Evolutionary conservation across 2,888 invertebrate genomes (phyloP).

Genomic region (Acanthosepion pharaonis): DNA sequence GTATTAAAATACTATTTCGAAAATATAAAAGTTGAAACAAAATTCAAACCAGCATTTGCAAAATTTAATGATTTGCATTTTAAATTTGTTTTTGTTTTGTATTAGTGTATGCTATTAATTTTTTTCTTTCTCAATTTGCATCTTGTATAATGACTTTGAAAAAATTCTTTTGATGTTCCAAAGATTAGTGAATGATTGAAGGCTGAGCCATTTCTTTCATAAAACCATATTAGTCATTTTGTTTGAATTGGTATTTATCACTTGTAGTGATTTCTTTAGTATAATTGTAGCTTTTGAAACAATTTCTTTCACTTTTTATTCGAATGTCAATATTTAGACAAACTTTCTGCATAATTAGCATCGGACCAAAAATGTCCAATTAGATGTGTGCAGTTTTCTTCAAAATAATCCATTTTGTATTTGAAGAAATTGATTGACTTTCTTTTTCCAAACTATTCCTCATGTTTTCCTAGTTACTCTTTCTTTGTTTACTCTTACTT

Average conservation of each 20-base stretch:
- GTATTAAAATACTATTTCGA: too few relatives aligned
- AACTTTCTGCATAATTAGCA: not conserved
- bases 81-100: too few relatives aligned
- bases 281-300: not conserved
- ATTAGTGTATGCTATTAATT: not conserved
- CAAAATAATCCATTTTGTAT: not conserved
- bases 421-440: not conserved
- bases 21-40: too few relatives aligned
- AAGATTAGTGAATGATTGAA: not conserved
- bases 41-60: too few relatives aligned
- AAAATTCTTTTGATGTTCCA: not conserved
- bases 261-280: not conserved
- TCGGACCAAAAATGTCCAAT: not conserved
- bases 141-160: not conserved
- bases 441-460: not conserved
- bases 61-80: too few relatives aligned
- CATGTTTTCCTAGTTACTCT: not conserved
- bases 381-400: not conserved
- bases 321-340: not conserved
- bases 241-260: not conserved
- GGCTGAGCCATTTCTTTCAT: not conserved
- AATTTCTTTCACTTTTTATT: not conserved
- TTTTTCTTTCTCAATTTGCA: not conserved
- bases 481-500: not conserved
- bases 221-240: not conserved